These are phyloP conservation scores for Drosophila neocordata DNA, from an alignment of 1,140 invertebrate species.

Conservation along the genomic window DNA sequence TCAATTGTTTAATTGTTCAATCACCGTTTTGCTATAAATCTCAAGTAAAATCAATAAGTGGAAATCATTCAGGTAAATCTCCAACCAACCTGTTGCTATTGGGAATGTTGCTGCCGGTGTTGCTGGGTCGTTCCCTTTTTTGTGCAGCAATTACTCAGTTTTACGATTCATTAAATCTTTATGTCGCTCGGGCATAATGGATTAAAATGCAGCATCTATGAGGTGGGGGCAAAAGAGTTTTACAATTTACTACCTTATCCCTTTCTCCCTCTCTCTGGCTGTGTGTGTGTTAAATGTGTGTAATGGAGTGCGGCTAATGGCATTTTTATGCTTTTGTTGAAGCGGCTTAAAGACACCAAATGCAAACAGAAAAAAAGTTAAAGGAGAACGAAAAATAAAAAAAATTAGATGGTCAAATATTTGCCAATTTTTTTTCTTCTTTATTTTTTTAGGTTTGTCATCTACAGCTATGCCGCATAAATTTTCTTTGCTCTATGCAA, in stretches of 20 bases:
- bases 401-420: conserved; percentile 48
- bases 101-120: conserved; percentile 6
- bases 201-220: conserved; percentile 61
- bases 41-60: conserved; percentile 53
- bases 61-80: conserved; percentile 28
- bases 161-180: conserved; percentile 77
- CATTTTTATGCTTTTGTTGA: conserved; percentile 51
- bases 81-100: conserved; percentile 23
- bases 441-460: conserved; percentile 1
- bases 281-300: conserved; percentile 18
- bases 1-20: conserved; percentile 12
- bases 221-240: conserved; percentile 18
- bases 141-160: conserved; percentile 71
- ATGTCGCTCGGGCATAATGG: conserved; percentile 67
- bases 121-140: conserved; percentile 2
- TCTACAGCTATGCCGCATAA: conserved; percentile 9
- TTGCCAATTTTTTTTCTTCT: conserved; percentile 54
- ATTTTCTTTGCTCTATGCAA: conserved; percentile 16
- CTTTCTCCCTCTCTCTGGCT: not conserved
- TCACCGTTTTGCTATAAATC: conserved; percentile 11
- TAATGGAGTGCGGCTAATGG: conserved; percentile 65
- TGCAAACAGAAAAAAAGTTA: conserved; percentile 36
- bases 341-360: conserved; percentile 47
- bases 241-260: conserved; percentile 24
- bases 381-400: conserved; percentile 36